These are phyloP conservation scores for Sebastes jordani DNA, from an alignment of 2,797 vertebrate genomes.

Conservation along the genomic window DNA sequence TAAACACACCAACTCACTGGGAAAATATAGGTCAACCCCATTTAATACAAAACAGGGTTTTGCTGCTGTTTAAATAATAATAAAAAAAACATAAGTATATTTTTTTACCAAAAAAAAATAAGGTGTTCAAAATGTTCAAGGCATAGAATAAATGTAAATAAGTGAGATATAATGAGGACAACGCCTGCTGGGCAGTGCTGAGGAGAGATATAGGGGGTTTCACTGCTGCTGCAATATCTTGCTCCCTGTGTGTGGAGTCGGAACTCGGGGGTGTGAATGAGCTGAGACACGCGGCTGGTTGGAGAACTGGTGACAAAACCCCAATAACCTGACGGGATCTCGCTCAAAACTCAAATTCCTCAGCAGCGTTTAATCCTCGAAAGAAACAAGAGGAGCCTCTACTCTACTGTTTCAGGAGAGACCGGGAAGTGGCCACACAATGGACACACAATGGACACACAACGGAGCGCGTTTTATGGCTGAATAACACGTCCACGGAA, in stretches of 20 bases:
- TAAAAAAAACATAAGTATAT: neutral
- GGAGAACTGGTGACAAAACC: constrained; percentile 61
- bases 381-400: constrained; percentile 19
- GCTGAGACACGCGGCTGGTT: constrained; percentile 53
- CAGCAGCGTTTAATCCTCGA: constrained; percentile 45
- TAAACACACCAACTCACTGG: constrained; percentile 1
- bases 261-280: constrained; percentile 74
- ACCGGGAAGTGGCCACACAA: constrained; percentile 43
- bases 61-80: neutral
- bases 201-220: constrained; percentile 56
- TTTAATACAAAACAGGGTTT: constrained; percentile 1
- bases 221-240: constrained; percentile 49
- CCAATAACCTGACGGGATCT: constrained; percentile 26
- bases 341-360: constrained; percentile 26
- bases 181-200: constrained; percentile 66
- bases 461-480: constrained; percentile 15
- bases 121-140: neutral
- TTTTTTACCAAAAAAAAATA: neutral
- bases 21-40: constrained; percentile 44
- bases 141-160: neutral
- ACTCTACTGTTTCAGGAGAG: neutral
- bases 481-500: constrained; percentile 10
- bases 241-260: constrained; percentile 53
- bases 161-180: constrained; percentile 30
- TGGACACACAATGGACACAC: constrained; percentile 29